phyloP scores from a whole-genome alignment of 2,113 vertebrate species.

The Scomber colias region DNA sequence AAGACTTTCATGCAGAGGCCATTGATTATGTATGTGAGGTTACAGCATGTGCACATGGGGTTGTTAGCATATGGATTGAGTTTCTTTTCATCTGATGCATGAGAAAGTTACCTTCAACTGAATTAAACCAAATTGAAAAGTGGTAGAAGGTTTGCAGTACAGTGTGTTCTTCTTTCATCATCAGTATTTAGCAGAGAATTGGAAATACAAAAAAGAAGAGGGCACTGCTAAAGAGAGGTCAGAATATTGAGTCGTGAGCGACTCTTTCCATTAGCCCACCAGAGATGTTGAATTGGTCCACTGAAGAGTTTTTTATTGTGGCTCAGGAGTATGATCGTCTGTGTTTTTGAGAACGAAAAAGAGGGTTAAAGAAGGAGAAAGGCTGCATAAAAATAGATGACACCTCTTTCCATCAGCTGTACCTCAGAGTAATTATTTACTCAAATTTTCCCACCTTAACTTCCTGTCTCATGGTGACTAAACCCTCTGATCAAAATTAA shows the following conservation, averaged over 20 bases:
- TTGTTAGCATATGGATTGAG: constrained; percentile 40
- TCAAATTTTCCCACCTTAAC: constrained; percentile 19
- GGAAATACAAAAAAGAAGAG: constrained; percentile 45
- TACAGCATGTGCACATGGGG: background rate
- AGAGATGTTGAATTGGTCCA: constrained; percentile 46
- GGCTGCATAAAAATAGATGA: constrained; percentile 19
- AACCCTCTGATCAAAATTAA: background rate
- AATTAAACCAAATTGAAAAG: constrained; percentile 45
- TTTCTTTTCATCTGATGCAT: constrained; percentile 37
- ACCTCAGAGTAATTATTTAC: background rate
- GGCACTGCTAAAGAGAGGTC: constrained; percentile 40
- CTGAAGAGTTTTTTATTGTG: constrained; percentile 35
- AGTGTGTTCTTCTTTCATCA: constrained; percentile 44
- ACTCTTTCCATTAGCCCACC: constrained; percentile 36
- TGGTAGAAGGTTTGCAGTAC: constrained; percentile 18
- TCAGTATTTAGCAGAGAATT: constrained; percentile 28
- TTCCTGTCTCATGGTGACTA: background rate
- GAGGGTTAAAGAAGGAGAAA: background rate
- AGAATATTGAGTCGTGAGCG: constrained; percentile 39
- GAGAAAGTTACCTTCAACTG: constrained; percentile 47
- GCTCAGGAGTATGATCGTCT: constrained; percentile 25
- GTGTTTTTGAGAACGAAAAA: constrained; percentile 20
- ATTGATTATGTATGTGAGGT: constrained; percentile 43
- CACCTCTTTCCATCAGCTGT: constrained; percentile 7
- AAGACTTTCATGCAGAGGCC: constrained; percentile 32